phyloP scores from a whole-genome alignment of 2,888 invertebrate genomes.

The Leucoptera coffeella region DNA sequence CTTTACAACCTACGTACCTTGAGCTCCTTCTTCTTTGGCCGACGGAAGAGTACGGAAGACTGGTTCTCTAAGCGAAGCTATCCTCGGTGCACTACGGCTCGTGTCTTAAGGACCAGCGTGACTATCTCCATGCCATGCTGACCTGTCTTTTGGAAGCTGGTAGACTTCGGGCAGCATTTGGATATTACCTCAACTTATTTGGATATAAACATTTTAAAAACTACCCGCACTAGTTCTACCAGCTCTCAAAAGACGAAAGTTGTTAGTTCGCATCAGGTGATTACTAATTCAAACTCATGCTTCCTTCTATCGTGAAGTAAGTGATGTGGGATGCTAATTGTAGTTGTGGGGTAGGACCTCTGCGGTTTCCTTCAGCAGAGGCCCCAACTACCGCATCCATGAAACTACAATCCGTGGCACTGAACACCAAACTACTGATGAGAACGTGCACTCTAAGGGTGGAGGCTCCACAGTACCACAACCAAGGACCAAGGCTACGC shows the following conservation, averaged over 20 bases:
- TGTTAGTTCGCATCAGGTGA: not conserved
- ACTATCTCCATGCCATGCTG: slow-evolving; percentile 4
- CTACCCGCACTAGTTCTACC: not conserved
- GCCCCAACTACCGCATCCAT: slow-evolving; percentile 3
- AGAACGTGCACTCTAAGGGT: slow-evolving; percentile 2
- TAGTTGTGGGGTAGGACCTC: too few relatives aligned
- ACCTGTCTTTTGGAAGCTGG: not conserved
- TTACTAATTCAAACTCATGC: not conserved
- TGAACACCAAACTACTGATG: slow-evolving; percentile 7
- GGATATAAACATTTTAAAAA: not conserved
- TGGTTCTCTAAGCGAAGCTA: slow-evolving; percentile 42
- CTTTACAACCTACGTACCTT: not conserved
- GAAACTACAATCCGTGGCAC: slow-evolving; percentile 4
- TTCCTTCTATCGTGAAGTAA: not conserved
- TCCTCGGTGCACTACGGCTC: slow-evolving; percentile 41
- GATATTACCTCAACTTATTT: too few relatives aligned
- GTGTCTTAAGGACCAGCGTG: slow-evolving; percentile 50
- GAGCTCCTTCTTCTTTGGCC: too few relatives aligned
- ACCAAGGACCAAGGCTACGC: slow-evolving; percentile 6
- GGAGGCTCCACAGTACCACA: not conserved
- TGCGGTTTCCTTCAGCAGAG: not conserved
- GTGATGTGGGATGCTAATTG: too few relatives aligned
- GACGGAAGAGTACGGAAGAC: slow-evolving; percentile 25
- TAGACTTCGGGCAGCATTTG: not conserved
- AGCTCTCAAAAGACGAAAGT: not conserved